Evolutionary conservation across 2,888 invertebrate species (phyloP), one percentile per base, ranked within the genome.

Genomic region (Drosophila helvetica): DNA sequence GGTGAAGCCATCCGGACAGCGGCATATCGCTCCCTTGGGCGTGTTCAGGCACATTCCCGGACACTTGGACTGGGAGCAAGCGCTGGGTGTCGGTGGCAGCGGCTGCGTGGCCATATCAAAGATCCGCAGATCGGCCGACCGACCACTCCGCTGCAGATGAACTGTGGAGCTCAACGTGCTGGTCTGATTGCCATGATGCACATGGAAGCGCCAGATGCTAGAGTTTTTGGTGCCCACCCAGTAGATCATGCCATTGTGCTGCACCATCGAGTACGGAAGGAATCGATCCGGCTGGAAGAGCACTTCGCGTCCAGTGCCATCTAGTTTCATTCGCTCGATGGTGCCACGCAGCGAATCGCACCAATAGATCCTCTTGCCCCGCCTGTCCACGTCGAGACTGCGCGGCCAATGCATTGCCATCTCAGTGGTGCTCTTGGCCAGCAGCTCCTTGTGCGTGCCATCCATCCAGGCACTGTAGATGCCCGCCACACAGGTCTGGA

Each of bases 381-480:
- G 90, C 22, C 92, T 92, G 86, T 95, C 95, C n/a, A 96, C 92
- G 4, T 95, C 94, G 56, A 97, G 93, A 10, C 96, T 96, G 86
- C 94, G 95, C 4, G 97, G 96, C 96, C 96, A 96, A 19, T 80
- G 80, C 78, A 91, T 90, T 0, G 86, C 81, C 67, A 81, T 73
- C 93, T 94, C 94, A 93, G 94, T 94, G 93, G 95, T 90, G 93
- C 93, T 76, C 95, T 93, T 91, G 12, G 95, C 91, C 77, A 96
- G 93, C 58, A 92, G 89, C 83, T 93, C 93, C 55, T 94, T 93
- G 80, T 93, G 93, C 1, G 93, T 92, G 12, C 96, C 97, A 92
- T 96, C 96, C 95, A 97, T 95, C 93, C 94, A 93, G 22, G 96
- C 95, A 48, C 93, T 92, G 90, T 95, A 95, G 78, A 97, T 94